phyloP scores from a whole-genome alignment of 53 echinoderm and acorn worm species.

The Mesocentrotus franciscanus region DNA sequence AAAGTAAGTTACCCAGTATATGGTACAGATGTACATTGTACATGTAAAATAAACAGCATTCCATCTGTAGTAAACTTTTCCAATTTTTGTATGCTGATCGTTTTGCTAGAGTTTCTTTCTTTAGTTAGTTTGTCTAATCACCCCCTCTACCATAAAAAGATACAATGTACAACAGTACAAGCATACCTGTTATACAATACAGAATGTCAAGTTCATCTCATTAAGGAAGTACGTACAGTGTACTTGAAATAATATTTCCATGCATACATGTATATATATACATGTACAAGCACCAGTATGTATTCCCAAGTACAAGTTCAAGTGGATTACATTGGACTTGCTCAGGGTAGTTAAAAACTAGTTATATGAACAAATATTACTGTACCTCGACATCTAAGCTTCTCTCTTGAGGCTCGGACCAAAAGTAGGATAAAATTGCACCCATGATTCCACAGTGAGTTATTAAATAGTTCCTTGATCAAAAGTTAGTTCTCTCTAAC shows the following conservation, averaged over 20 bases:
- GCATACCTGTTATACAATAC: too few relatives aligned
- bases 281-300: background rate
- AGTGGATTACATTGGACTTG: background rate
- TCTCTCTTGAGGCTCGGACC: slow-evolving; percentile 20
- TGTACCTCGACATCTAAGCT: slow-evolving; percentile 52
- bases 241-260: background rate
- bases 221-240: background rate
- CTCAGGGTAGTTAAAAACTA: background rate
- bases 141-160: background rate
- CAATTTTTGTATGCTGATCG: background rate
- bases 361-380: too few relatives aligned
- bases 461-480: too few relatives aligned
- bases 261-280: background rate
- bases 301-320: background rate
- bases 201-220: background rate
- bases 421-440: slow-evolving; percentile 49
- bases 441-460: slow-evolving; percentile 37
- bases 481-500: background rate
- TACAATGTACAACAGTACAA: background rate
- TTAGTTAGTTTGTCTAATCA: background rate
- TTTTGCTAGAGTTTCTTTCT: background rate
- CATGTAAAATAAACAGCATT: too few relatives aligned
- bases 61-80: too few relatives aligned
- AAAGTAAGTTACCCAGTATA: too few relatives aligned
- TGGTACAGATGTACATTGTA: background rate